A percentile compares a stretch with the other conserved stretches of the same genome.
phyloP scores from a whole-genome alignment of 2,888 invertebrate genomes.

The Stenodera caucasica region DNA sequence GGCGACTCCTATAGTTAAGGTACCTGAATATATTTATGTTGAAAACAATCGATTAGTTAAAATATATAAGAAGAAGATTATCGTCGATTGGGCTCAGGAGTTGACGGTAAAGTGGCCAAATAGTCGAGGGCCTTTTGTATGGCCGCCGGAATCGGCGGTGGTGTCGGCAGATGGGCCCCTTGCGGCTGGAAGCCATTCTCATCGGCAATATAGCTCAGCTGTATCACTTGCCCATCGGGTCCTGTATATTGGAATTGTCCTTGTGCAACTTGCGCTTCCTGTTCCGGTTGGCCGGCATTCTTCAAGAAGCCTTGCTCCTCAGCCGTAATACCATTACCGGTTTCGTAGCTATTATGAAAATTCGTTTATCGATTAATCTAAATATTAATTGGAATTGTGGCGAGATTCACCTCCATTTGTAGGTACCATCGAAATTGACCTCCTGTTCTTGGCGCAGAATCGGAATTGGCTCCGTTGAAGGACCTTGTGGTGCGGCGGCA shows the following conservation, averaged over 20 bases:
- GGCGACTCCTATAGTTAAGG: constrained; percentile 8
- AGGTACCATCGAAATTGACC: constrained; percentile 64
- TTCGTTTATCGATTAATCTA: no score
- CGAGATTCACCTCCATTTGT: not conserved
- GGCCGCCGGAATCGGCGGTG: constrained; percentile 24
- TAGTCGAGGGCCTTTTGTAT: constrained; percentile 25
- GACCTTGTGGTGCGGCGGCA: constrained; percentile 58
- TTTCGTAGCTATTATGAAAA: constrained; percentile 59
- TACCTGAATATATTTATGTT: constrained; percentile 20
- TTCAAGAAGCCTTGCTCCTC: constrained; percentile 65
- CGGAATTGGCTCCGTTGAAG: constrained; percentile 61
- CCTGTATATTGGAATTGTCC: constrained; percentile 64
- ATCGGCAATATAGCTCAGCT: constrained; percentile 53
- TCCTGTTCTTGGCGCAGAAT: no score
- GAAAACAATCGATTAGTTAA: not conserved
- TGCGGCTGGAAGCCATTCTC: constrained; percentile 35
- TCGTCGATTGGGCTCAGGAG: constrained; percentile 33
- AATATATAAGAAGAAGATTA: not conserved
- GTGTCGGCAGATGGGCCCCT: constrained; percentile 30
- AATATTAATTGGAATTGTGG: constrained; percentile 1
- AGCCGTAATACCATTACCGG: constrained; percentile 65
- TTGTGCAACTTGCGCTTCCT: constrained; percentile 61
- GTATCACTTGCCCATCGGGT: constrained; percentile 58
- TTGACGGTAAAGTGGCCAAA: constrained; percentile 61
- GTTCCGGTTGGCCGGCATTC: constrained; percentile 62